These are phyloP conservation scores for Ganaspis brasiliensis DNA, from an alignment of 2,888 invertebrate genomes.

Conservation along the genomic window DNA sequence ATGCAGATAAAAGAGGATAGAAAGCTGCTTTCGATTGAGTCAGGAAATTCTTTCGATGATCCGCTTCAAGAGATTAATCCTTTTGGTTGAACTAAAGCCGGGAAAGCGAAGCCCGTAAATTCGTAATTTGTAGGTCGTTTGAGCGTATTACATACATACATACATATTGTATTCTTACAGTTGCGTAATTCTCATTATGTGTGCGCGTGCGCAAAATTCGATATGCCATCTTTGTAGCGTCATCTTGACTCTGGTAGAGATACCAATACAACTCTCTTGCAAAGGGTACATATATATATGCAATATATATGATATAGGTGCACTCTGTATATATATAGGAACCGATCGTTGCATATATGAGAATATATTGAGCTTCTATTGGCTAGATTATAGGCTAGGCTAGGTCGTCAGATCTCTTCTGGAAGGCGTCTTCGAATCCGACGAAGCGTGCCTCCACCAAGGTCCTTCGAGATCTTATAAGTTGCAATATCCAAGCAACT, in stretches of 20 bases:
- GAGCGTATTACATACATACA: conserved; percentile 12
- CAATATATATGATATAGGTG: too few species aligned
- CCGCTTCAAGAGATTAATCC: conserved; percentile 19
- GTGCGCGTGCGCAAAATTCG: not conserved
- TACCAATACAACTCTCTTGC: too few species aligned
- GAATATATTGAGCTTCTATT: not conserved
- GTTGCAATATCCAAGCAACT: conserved; percentile 8
- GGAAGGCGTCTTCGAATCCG: conserved; percentile 27
- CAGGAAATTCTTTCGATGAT: not conserved
- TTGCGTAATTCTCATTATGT: not conserved
- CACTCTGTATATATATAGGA: not conserved
- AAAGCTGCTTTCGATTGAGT: not conserved
- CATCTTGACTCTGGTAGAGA: not conserved
- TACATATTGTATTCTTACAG: not conserved
- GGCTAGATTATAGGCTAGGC: conserved; percentile 15
- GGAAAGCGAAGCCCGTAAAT: conserved; percentile 29
- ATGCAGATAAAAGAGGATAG: not conserved
- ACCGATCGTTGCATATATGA: not conserved
- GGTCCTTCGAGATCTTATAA: conserved; percentile 4
- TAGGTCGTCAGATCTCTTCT: conserved; percentile 21
- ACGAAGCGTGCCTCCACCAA: conserved; percentile 2
- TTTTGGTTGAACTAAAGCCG: conserved; percentile 12
- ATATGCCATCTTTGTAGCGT: conserved; percentile 6
- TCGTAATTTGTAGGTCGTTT: conserved; percentile 31
- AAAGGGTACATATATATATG: too few species aligned